Evolutionary conservation across 92 coral and sea anemone species (phyloP).

Genomic region (Epizoanthus illoricatus): DNA sequence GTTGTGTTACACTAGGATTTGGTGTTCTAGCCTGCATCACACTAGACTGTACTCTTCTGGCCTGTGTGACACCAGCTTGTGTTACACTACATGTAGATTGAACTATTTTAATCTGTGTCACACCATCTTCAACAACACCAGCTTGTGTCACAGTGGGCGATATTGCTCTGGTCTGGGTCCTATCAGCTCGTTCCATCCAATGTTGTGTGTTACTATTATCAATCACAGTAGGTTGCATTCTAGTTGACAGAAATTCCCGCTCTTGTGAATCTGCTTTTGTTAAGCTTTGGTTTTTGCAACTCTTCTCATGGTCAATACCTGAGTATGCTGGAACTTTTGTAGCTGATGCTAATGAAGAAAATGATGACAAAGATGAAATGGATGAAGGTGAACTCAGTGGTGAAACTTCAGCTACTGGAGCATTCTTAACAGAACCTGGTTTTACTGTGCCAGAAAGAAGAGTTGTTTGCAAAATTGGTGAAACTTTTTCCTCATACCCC

Average conservation of each 20-base stretch:
- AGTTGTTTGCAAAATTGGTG: background rate
- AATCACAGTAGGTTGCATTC: background rate
- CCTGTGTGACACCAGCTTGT: background rate
- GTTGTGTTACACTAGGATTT: background rate
- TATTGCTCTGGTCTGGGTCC: no score
- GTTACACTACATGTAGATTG: background rate
- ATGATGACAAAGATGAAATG: conserved; percentile 68
- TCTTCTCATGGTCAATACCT: background rate
- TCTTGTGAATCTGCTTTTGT: background rate
- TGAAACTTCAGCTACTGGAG: conserved; percentile 37
- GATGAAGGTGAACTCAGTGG: conserved; percentile 80
- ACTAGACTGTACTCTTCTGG: background rate
- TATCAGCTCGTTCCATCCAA: background rate
- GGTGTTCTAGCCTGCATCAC: background rate
- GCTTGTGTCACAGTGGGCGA: no score
- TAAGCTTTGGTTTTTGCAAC: background rate
- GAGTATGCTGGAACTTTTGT: conserved; percentile 43
- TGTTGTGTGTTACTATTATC: background rate
- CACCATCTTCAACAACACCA: background rate
- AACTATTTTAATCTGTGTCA: background rate
- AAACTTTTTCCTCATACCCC: background rate
- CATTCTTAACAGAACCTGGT: background rate
- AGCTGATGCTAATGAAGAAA: conserved; percentile 63
- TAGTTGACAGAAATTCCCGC: background rate
- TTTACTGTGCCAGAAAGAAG: background rate